Base-by-base conservation (phyloP, 1,140 invertebrate species). In the Bombus impatiens region DNA sequence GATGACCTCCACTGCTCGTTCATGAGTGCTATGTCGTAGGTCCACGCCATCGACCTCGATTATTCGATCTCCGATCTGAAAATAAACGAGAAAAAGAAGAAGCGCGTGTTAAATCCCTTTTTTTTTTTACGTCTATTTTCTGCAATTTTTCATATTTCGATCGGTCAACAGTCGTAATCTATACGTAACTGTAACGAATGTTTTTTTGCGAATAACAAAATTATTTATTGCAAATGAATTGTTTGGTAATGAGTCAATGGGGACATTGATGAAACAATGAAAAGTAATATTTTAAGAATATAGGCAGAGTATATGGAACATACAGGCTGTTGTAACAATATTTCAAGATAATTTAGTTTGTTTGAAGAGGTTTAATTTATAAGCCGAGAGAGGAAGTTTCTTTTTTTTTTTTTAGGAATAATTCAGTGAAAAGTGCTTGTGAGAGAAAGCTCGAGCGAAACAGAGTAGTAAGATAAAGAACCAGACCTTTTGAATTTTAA, bases 1-100 rank as follows among this genome's bases (percentile, higher is more conserved):
- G 91, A 99, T 99, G 3, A 98, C 97, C 94, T 99, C 97, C n/a
- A 99, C 99, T 15, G 99, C 99, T 89, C 97, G 96, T 92, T 99
- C 99, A 93, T 99, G 99, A 88, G 98, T 98, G 25, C 98, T 98
- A 91, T 98, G 97, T 86, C 98, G 96, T 59, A 99, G 96, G 96
- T 99, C 98, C 67, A 97, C 96, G 8, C 98, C 98, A 94, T 99
- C 98, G n/a, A 99, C 98, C 95, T 99, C 97, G 82, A 98, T 95
- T 92, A 98, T 98, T 77, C 98, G 96, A 95, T 98, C 98, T n/a
- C 98, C 98, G 82, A 97, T 97, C 97, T 98, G 91, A 90, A 96
- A 95, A 62, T 44, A 80, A 53, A 77, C 53, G 15, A 76, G 53
- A 62, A 47, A 57, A 25, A 40, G 8, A n/a, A 53, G 28, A 37